A percentile compares a stretch with the other conserved stretches of the same genome.
Evolutionary conservation across 2,797 vertebrate genomes (phyloP).

Genomic region (Phylloscopus collybita): DNA sequence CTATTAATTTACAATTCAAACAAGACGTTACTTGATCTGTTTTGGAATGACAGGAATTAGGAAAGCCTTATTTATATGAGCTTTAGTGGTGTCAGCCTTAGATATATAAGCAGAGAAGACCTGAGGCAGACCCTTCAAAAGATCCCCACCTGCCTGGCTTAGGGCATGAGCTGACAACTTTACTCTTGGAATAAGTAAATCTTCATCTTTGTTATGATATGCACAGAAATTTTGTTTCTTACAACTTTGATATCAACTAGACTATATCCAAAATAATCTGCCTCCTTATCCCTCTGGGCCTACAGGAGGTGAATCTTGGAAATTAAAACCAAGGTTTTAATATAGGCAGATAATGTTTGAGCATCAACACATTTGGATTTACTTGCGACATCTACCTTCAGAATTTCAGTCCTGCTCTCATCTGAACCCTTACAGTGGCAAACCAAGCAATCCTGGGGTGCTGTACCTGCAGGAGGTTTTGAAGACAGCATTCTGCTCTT

Average conservation of each 20-base stretch:
- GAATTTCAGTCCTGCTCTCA: background rate
- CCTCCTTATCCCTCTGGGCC: background rate
- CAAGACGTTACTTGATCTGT: background rate
- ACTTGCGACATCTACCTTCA: background rate
- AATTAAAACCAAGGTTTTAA: background rate
- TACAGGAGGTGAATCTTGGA: background rate
- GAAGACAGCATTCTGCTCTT: background rate
- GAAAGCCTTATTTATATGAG: background rate
- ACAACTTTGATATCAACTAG: background rate
- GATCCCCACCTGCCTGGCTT: background rate
- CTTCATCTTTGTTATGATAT: background rate
- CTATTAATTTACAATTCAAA: background rate
- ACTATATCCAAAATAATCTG: background rate
- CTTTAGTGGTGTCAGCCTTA: background rate
- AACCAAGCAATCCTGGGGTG: background rate
- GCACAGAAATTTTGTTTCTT: background rate
- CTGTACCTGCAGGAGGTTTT: background rate
- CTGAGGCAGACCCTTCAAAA: background rate
- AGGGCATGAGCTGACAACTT: background rate
- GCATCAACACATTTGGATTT: background rate
- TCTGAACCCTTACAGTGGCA: background rate
- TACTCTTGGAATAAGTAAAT: background rate
- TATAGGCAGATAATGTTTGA: background rate
- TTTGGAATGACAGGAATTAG: background rate
- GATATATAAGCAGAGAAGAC: background rate